Base-by-base conservation (phyloP, 2,113 vertebrate genomes). In the Psephotus haematonotus region DNA sequence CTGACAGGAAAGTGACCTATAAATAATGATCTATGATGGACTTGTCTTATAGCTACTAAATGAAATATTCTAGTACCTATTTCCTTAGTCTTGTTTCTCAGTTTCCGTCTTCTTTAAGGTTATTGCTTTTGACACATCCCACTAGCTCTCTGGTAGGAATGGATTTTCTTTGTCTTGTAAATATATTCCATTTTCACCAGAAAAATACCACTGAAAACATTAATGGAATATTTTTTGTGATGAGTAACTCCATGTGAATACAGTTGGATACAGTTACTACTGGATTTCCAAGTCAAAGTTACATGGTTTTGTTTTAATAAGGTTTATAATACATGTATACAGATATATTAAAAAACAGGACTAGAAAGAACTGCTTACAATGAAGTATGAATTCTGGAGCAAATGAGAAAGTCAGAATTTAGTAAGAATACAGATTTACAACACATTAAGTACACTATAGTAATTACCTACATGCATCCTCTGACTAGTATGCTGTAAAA, bases 1-100 rank as follows among this genome's bases (percentile, higher is more conserved):
- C 97, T 98, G 96, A 98, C 98, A 98, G 98, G 97, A 98, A 98
- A 97, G 95, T 97, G 97, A 97, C 96, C 96, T 97, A 96, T 98
- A 98, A 98, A 98, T 98, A 98, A 98, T 97, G 96, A 89, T 91
- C 92, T 79, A 15, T 77, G 97, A 98, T 97, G 96, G 92, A 97
- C 97, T 97, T 97, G 97, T 97, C 97, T 96, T 95, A 85, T 44
- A 98, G 96, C 97, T 87, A 96, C 97, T 98, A 96, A 97, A 95
- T 94, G 95, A 97, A 97, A 97, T 98, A 97, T 90, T 97, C 96
- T 98, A 97, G 94, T 96, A 95, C 93, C 91, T 65, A 79, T 79
- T 98, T 98, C 98, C 98, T 97, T 90, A 94, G 94, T 97, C 95
- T 97, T 96, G 92, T 97, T 96, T 95, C 93, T 96, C 69, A 76